Conservation (phyloP, 2,797 vertebrate genomes). For the Thamnophis elegans region DNA sequence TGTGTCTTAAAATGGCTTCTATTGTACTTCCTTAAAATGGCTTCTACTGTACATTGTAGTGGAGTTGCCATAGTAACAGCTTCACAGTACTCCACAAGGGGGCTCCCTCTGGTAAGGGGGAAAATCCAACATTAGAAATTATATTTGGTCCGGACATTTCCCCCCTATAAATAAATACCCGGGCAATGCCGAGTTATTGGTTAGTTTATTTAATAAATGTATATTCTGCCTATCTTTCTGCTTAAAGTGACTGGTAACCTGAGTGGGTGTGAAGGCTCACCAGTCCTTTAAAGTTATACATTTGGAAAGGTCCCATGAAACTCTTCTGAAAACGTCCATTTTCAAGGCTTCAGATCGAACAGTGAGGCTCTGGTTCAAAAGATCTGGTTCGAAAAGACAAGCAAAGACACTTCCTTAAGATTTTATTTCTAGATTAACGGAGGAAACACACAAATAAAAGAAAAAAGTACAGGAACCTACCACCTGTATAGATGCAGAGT, state of each 20-base stretch:
- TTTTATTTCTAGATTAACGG: constrained; percentile 13
- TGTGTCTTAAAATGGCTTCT: too few relatives aligned
- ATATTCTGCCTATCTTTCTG: neutral
- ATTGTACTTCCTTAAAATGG: too few relatives aligned
- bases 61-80: too few relatives aligned
- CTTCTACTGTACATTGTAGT: too few relatives aligned
- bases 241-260: neutral
- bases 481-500: neutral
- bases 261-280: neutral
- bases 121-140: too few relatives aligned
- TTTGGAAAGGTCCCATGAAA: neutral
- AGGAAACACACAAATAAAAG: neutral
- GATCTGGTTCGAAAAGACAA: constrained; percentile 21
- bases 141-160: too few relatives aligned
- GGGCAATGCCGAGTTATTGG: too few relatives aligned
- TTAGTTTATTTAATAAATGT: neutral
- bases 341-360: neutral
- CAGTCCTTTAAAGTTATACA: neutral
- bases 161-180: too few relatives aligned
- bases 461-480: neutral
- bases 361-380: neutral
- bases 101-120: too few relatives aligned
- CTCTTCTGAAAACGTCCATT: neutral
- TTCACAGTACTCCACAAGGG: too few relatives aligned
- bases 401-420: constrained; percentile 2